Conservation (phyloP, 1,140 invertebrate species). For the Heliconius eleuchia region DNA sequence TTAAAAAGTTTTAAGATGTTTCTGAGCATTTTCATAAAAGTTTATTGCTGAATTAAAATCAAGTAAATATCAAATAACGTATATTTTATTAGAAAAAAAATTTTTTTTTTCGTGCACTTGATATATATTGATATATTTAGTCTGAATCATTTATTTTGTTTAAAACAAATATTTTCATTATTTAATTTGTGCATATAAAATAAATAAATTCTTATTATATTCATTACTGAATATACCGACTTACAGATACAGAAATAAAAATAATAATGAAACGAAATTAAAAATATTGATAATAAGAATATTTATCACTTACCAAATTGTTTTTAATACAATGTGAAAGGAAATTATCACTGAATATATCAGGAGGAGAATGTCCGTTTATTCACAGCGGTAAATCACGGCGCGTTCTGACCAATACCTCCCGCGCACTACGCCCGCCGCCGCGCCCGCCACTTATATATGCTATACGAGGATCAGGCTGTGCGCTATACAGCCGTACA, state of each 20-base stretch:
- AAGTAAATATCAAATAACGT: background rate
- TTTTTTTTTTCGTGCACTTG: background rate
- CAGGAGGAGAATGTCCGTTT: background rate
- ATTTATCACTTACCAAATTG: slow-evolving; percentile 27
- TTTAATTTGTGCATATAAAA: background rate
- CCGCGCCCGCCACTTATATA: slow-evolving; percentile 63
- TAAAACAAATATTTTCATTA: background rate
- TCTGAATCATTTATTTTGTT: background rate
- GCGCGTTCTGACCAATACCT: slow-evolving; percentile 44
- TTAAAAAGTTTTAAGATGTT: background rate
- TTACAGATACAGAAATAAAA: background rate
- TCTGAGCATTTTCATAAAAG: background rate
- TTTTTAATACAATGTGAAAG: background rate
- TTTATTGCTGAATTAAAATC: background rate
- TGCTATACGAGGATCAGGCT: slow-evolving; percentile 48
- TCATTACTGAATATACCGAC: too few species aligned
- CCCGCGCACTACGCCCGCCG: slow-evolving; percentile 61
- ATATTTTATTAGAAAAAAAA: background rate
- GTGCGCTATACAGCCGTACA: slow-evolving; percentile 42
- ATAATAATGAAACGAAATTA: background rate
- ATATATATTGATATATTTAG: background rate
- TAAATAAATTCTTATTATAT: too few species aligned
- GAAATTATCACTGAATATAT: slow-evolving; percentile 20
- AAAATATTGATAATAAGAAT: background rate
- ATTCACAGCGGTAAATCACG: slow-evolving; percentile 46